These are phyloP conservation scores for Xiphophorus couchianus DNA, from an alignment of 2,113 vertebrate species.

Conservation along the genomic window DNA sequence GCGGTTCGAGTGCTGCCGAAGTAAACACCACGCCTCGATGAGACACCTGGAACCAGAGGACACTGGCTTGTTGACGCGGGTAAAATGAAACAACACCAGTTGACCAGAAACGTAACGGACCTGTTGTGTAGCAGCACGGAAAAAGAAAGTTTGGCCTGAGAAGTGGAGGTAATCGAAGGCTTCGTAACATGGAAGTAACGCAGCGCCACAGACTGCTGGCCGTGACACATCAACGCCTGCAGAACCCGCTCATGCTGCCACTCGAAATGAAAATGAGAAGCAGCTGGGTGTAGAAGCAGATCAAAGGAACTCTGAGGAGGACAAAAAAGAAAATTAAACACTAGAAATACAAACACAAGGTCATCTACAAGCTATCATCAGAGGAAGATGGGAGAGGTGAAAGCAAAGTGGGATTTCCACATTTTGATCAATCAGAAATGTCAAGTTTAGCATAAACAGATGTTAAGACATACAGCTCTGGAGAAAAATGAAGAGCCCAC, in stretches of 20 bases:
- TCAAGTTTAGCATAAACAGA: too few species aligned
- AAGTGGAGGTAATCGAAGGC: conserved; percentile 79
- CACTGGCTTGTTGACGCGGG: background rate
- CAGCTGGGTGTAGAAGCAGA: conserved; percentile 90
- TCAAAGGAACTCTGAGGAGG: conserved; percentile 86
- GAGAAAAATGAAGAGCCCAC: too few species aligned
- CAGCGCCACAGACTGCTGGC: conserved; percentile 86
- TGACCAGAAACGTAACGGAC: conserved; percentile 64
- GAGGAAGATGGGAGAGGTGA: too few species aligned
- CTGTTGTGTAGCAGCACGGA: conserved; percentile 91
- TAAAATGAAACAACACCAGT: background rate
- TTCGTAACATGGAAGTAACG: conserved; percentile 89
- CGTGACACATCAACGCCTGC: conserved; percentile 90
- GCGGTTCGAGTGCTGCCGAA: conserved; percentile 84
- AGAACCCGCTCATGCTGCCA: conserved; percentile 92
- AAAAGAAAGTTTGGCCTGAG: conserved; percentile 86
- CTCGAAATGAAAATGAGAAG: conserved; percentile 80
- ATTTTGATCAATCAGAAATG: too few species aligned
- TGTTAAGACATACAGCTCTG: too few species aligned
- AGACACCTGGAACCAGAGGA: conserved; percentile 80
- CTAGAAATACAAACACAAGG: background rate
- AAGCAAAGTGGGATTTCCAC: too few species aligned
- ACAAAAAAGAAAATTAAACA: conserved; percentile 7
- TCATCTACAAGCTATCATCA: background rate
- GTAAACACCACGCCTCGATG: conserved; percentile 89